Base-by-base conservation (phyloP, 2,113 vertebrate species). In the western clawed frog (Xenopus tropicalis) region DNA sequence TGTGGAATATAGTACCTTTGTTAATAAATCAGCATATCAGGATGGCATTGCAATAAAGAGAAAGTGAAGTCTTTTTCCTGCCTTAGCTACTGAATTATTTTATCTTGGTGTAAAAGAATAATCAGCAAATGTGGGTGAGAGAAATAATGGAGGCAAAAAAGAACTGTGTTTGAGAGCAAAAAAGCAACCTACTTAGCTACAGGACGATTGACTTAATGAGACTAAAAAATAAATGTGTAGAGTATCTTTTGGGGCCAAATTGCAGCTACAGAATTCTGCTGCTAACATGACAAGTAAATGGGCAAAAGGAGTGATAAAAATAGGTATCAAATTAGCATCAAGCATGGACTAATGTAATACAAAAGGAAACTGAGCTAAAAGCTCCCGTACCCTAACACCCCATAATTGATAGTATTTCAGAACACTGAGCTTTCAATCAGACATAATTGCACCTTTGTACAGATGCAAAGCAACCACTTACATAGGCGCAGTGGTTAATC, bases 41-140 rank as follows among this genome's bases (percentile, higher is more conserved):
- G 25, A 29, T 29, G 25, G 25, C 7, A 4, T 4, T 29, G 25
- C 25, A 29, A 29, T 29, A 7, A 4, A 29, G 25, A 29, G 3
- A 29, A 29, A 29, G 22, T 64, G 14, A 58, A 42, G 16, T 8
- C 51, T 54, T 1, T 16, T 54, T 54, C 17, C 51, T 43, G 25
- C 29, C 43, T 48, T 74, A 66, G 71, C 71, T 66, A 74, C 63
- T 63, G 42, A 43, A 56, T 44, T 59, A 57, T 54, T 74, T 37
- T 74, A 48, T 54, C 71, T 74, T 63, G 71, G 71, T 73, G 66
- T 43, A 11, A 52, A 14, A 14, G 48, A 7, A 4, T 12, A 52
- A 52, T 52, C 14, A 19, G 68, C 22, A 0, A 74, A 70, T 68
- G 71, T 59, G 80, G 74, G 79, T 69, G 69, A 77, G 76, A 79